Evolutionary conservation across 2,113 vertebrate species (phyloP).

Genomic region (Phyllostomus discolor): DNA sequence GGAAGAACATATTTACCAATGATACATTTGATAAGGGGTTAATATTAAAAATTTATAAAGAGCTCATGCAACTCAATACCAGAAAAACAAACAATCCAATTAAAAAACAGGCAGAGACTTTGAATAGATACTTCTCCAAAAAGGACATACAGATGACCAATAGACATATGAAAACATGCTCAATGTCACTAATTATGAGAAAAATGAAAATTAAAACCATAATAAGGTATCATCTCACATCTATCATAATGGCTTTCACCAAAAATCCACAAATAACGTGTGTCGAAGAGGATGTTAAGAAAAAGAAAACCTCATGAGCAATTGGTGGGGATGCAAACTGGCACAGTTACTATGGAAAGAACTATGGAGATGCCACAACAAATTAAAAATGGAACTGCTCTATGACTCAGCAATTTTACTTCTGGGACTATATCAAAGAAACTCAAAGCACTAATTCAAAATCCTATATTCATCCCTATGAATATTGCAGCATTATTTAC

Average conservation of each 20-base stretch:
- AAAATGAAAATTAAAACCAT: neutral
- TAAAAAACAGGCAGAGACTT: no score
- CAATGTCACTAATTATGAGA: neutral
- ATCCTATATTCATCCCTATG: neutral
- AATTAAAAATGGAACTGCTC: neutral
- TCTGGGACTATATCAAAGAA: neutral
- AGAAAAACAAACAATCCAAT: no score
- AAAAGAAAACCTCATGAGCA: neutral
- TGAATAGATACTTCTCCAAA: neutral
- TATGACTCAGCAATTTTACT: neutral
- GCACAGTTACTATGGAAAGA: neutral
- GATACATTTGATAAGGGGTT: no score
- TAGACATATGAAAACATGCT: neutral
- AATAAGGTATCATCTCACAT: neutral
- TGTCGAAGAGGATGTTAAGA: neutral
- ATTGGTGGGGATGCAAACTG: neutral
- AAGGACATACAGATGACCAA: neutral
- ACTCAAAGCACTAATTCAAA: neutral
- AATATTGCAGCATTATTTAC: neutral
- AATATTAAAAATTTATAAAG: no score
- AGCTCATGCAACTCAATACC: no score
- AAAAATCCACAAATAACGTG: neutral
- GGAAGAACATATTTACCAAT: no score
- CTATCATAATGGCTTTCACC: neutral
- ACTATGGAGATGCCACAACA: neutral